phyloP scores from a whole-genome alignment of 2,113 vertebrate genomes.

The Chinchilla lanigera region DNA sequence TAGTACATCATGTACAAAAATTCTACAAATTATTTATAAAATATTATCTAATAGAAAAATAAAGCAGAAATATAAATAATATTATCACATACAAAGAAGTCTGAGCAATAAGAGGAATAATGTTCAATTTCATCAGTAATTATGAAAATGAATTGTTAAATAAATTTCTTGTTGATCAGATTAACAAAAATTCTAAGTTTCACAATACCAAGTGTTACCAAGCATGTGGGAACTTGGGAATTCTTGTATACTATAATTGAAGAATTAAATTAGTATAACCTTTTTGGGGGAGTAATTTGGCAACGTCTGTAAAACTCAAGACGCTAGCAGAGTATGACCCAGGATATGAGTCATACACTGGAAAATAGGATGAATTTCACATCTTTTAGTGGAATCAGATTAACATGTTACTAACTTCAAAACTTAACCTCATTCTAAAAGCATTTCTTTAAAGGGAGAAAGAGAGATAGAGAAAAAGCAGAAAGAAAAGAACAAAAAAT shows the following conservation, averaged over 20 bases:
- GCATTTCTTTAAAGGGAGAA: not conserved
- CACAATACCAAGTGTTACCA: not conserved
- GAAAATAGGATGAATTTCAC: not conserved
- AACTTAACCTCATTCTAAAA: conserved; percentile 32
- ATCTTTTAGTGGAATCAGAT: not conserved
- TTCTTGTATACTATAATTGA: not conserved
- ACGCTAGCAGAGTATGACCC: not conserved
- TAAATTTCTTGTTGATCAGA: not conserved
- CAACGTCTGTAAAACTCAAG: not conserved
- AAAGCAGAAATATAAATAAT: not conserved
- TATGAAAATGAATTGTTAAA: not conserved
- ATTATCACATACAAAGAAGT: not conserved
- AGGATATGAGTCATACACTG: not conserved
- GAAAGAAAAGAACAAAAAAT: not conserved
- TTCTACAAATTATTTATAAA: not conserved
- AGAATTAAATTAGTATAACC: not conserved
- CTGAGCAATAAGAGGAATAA: not conserved
- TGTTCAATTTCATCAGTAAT: conserved; percentile 4
- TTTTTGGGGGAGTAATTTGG: not conserved
- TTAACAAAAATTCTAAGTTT: conserved; percentile 12
- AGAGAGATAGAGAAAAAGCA: not conserved
- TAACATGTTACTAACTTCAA: not conserved
- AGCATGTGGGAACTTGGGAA: not conserved
- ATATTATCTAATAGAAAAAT: not conserved
- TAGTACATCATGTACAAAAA: not conserved